Evolutionary conservation across 2,888 invertebrate species (phyloP), one percentile per base, ranked within the genome.

Genomic region (Gastrophysa polygoni): DNA sequence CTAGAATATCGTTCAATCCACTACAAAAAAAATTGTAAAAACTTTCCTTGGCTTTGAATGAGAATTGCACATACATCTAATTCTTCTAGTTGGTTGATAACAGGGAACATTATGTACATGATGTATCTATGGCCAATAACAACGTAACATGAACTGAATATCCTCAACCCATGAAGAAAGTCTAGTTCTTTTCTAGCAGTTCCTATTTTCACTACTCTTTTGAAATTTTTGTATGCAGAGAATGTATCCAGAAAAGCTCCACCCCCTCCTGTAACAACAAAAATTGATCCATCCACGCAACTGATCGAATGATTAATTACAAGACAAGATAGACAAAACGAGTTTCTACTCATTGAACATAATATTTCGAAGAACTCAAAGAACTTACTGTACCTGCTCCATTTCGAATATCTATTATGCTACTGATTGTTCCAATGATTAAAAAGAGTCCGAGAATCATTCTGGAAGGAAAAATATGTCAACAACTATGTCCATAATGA

Each of bases 91-190:
- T 62, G 59, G 59, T 77, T 76, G 11, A 67, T 54, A 29, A 68
- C 54, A 3, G 74, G 72, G 57, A 55, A 66, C 49, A 68, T 59
- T 28, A 68, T 63, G 7, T 59, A 58, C 62, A 71, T 75, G 5
- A 74, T 66, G 67, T 78, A 83, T 1, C 70, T 79, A 59, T 84
- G 84, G 0, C 83, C 83, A 0, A 82, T 71, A 0, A 84, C 72
- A n/a, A 84, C 82, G 81, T 83, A 84, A 61, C 82, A 63, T 78
- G 83, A 83, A 46, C 83, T 83, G 20, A 84, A 73, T 6, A 81
- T 75, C 65, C 83, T 73, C 49, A 84, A 77, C 6, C 84, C 84
- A 58, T 83, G 81, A 3, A 84, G 67, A 62, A 83, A 83, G 44
- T 82, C 80, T 16, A 84, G 61, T 0, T 82, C 66, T 32, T 58